Percentiles rank a stretch among this genome's conserved stretches.
phyloP scores from a whole-genome alignment of 2,888 invertebrate genomes.

The Altica lythri region DNA sequence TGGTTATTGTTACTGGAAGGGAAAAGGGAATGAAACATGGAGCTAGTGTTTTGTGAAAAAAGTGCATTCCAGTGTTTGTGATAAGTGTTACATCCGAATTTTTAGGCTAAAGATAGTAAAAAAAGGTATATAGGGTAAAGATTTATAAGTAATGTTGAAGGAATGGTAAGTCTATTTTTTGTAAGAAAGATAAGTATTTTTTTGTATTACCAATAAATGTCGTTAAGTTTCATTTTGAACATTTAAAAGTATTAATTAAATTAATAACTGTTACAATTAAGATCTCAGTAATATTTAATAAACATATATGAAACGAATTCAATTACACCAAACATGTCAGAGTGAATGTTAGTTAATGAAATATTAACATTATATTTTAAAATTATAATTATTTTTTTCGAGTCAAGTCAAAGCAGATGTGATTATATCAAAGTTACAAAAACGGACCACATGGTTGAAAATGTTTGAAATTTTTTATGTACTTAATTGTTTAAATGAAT shows the following conservation, averaged over 20 bases:
- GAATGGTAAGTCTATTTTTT: neutral
- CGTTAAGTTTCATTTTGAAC: no score
- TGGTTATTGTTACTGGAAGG: constrained; percentile 49
- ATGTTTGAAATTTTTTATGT: constrained; percentile 16
- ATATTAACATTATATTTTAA: no score
- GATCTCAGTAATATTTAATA: no score
- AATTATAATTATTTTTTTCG: neutral
- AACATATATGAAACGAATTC: no score
- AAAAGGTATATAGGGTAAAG: neutral
- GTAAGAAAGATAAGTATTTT: no score
- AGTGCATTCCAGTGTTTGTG: constrained; percentile 10
- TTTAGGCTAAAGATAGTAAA: constrained; percentile 1
- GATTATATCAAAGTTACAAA: constrained; percentile 16
- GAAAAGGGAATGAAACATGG: constrained; percentile 50
- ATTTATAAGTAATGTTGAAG: neutral
- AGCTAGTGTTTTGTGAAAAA: constrained; percentile 49
- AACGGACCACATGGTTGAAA: constrained; percentile 18
- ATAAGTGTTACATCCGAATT: constrained; percentile 9
- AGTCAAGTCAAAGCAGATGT: constrained; percentile 11
- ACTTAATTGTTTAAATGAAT: constrained; percentile 1
- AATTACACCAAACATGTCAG: no score
- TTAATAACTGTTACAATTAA: no score
- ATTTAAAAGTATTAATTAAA: no score
- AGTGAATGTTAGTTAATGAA: neutral
- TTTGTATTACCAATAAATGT: no score